phyloP scores from a whole-genome alignment of 1,140 invertebrate species.

The Heliconius congener region DNA sequence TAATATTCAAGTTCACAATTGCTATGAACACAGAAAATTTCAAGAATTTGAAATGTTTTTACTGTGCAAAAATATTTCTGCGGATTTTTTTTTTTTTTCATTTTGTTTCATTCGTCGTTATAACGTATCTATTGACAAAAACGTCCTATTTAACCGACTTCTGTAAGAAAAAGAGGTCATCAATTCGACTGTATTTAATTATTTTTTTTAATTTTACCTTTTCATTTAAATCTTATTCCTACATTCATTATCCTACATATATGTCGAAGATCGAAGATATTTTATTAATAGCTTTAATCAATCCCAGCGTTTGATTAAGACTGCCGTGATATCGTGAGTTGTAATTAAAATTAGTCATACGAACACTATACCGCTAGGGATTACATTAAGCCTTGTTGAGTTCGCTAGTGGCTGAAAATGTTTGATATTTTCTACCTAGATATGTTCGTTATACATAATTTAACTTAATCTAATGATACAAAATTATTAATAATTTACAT shows the following conservation, averaged over 20 bases:
- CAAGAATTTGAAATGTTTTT: too few relatives aligned
- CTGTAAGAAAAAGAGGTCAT: too few relatives aligned
- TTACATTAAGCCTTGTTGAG: conserved; percentile 2
- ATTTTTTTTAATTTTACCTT: too few relatives aligned
- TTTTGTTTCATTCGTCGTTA: too few relatives aligned
- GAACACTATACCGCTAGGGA: not conserved
- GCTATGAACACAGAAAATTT: too few relatives aligned
- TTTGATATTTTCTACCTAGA: not conserved
- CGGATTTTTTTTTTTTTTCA: too few relatives aligned
- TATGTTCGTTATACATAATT: not conserved
- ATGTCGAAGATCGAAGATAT: not conserved
- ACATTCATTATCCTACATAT: not conserved
- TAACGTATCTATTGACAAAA: too few relatives aligned
- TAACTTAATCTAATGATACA: not conserved
- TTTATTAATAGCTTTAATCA: not conserved
- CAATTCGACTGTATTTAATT: too few relatives aligned
- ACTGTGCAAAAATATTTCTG: too few relatives aligned
- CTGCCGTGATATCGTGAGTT: conserved; percentile 1
- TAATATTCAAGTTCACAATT: too few relatives aligned
- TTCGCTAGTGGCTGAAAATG: not conserved
- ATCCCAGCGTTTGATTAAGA: not conserved
- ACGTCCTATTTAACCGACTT: too few relatives aligned
- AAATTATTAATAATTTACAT: not conserved
- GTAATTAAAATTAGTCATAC: conserved; percentile 10
- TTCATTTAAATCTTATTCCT: not conserved